Evolutionary conservation across 2,888 invertebrate genomes (phyloP), one percentile per base, ranked within the genome.

Genomic region (Odiellus spinosus): DNA sequence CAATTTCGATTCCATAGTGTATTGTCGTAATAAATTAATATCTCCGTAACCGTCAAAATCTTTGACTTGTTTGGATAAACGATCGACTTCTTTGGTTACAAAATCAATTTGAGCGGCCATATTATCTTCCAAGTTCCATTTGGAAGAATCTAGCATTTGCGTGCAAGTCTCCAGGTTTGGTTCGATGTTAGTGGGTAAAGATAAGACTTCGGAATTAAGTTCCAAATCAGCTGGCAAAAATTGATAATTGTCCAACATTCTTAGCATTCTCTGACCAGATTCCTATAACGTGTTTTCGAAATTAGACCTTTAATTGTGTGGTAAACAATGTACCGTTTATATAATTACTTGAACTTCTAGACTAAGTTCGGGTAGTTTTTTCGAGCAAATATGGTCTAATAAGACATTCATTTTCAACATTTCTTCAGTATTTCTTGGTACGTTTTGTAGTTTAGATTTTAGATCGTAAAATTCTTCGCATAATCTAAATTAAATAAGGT

Each of bases 11-110:
- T 81, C 76, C 62, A 81, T 61, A 5, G 68, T 75, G 63, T 90
- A 90, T 59, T 84, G 80, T 12, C 75, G 71, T 53, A 86, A 79
- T 59, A 80, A 76, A 44, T 76, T 71, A 4, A 78, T 74, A 57
- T 90, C 66, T 76, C 86, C 87, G 46, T 87, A 87, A 57, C 82
- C 78, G 61, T 86, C 80, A 58, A 90, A 73, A 52, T 82, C 74
- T 47, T 76, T 75, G 56, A 88, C 72, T 58, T 78, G 77, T 8
- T 85, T 80, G 43, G 77, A 71, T 62, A 88, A 73, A 51, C 79
- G 77, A 47, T 73, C 67, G 19, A 88, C 74, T 59, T 81, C 78
- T 40, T 71, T 68, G 59, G 80, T 80, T 15, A 91, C 71, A 56
- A 73, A 74, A 48, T 75, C 75, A 8, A 82, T 77, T 54, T 76